Conservation (phyloP, 2,113 vertebrate species). For the Petaurus breviceps region DNA sequence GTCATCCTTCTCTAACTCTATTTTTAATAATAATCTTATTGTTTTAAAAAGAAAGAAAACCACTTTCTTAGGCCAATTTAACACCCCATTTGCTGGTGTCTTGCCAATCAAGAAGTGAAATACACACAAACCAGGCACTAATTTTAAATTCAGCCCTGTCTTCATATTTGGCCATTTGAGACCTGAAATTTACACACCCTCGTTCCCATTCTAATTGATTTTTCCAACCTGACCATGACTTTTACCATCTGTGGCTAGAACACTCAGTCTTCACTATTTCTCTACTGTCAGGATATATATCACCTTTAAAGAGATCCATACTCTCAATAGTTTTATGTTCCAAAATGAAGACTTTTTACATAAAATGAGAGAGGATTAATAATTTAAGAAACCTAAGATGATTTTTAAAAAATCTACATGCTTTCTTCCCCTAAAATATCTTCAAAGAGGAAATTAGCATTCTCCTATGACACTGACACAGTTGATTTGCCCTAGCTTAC, state of each 20-base stretch:
- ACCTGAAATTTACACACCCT: conserved; percentile 84
- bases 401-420: conserved; percentile 58
- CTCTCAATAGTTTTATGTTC: conserved; percentile 73
- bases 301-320: conserved; percentile 68
- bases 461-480: neutral
- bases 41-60: conserved; percentile 76
- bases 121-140: conserved; percentile 73
- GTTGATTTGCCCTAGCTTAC: conserved; percentile 12
- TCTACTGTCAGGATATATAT: conserved; percentile 67
- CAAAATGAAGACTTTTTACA: conserved; percentile 75
- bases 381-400: conserved; percentile 53
- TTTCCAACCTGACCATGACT: conserved; percentile 81
- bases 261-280: conserved; percentile 65
- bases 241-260: conserved; percentile 72
- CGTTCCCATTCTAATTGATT: conserved; percentile 83
- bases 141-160: conserved; percentile 80
- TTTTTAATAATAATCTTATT: conserved; percentile 12
- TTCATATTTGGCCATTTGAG: conserved; percentile 78
- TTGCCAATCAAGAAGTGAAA: conserved; percentile 82
- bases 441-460: conserved; percentile 38
- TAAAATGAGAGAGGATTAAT: conserved; percentile 63
- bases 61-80: conserved; percentile 67
- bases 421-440: conserved; percentile 45
- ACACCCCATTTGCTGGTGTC: conserved; percentile 77
- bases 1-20: neutral